Base-by-base conservation (phyloP, 2,888 invertebrate species). In the Steinernema carpocapsae region DNA sequence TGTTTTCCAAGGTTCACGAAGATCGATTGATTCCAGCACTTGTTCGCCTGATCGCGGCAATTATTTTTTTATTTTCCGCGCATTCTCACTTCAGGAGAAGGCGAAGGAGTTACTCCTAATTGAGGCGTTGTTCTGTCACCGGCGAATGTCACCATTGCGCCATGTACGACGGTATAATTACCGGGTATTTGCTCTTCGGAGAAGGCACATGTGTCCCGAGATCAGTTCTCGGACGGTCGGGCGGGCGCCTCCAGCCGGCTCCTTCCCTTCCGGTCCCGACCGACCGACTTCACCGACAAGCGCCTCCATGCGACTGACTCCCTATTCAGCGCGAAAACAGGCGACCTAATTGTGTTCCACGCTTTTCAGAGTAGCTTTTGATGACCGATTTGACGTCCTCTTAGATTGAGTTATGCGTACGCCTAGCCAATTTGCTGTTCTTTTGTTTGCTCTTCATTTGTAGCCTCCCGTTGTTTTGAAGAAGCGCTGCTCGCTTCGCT, bases 401-500 rank as follows among this genome's bases (percentile, higher is more conserved):
- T 32, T 17, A 64, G 32, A 64, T 64, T 64, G 17, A 32, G 64
- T 32, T 64, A 64, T 22, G 32, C 64, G 22, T 56, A 24, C 24
- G 12, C 26, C 56, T 12, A 56, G 26, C 56, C 24, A 24, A 56
- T 56, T 56, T 14, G 22, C 6, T 26, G 56, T 26, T 56, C 64
- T 64, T 32, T 64, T 64, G 64, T 64, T 64, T 64, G 64, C 64
- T 64, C 64, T 32, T 64, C 64, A 64, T 32, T 64, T 64, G 64
- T 64, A 64, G 64, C 64, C 17, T 3, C 10, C 17, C 64, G 64
- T 64, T 64, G 64, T 64, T 64, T 64, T 64, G 64, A 64, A 64
- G 64, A 64, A 64, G 64, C 29, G 64, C 64, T 29, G 64, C 64
- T 64, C 64, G 10, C 17, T 32, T 37, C 64, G 64, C 26, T 64